Percentiles rank a stretch among this genome's conserved stretches.
Conservation (phyloP, 2,113 vertebrate species). For the Pseudorhombus dupliciocellatus region DNA sequence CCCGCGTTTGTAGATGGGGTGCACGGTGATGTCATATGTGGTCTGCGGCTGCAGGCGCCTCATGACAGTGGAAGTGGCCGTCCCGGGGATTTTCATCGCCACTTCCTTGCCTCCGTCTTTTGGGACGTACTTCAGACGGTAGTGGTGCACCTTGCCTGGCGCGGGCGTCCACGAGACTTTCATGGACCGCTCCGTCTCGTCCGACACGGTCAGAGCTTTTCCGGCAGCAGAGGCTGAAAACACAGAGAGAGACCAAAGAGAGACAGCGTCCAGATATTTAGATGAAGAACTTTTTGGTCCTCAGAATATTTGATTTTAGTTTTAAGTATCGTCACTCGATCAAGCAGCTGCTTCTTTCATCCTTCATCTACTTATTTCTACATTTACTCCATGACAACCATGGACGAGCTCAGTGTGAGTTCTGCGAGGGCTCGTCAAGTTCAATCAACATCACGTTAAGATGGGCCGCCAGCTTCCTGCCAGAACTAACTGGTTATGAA, state of each 20-base stretch:
- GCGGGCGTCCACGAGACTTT: conserved; percentile 87
- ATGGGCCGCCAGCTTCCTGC: conserved; percentile 9
- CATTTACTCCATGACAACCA: background rate
- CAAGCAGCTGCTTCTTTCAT: too few relatives aligned
- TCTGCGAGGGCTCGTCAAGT: too few relatives aligned
- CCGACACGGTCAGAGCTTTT: conserved; percentile 83
- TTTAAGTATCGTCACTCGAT: too few relatives aligned
- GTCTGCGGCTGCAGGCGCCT: conserved; percentile 88
- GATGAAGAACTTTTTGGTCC: too few relatives aligned
- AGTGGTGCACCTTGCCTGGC: conserved; percentile 87
- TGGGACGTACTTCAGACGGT: conserved; percentile 88
- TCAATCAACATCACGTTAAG: too few relatives aligned
- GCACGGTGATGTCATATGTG: conserved; percentile 87
- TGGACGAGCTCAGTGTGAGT: too few relatives aligned
- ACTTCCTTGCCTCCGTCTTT: conserved; percentile 82
- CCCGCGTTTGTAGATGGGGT: conserved; percentile 90
- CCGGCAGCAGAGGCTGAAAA: conserved; percentile 82
- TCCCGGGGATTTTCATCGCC: conserved; percentile 81
- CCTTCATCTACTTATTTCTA: too few relatives aligned
- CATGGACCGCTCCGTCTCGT: conserved; percentile 91
- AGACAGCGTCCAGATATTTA: background rate
- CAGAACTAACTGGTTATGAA: conserved; percentile 39
- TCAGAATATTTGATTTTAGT: too few relatives aligned
- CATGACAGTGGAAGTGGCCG: conserved; percentile 82
- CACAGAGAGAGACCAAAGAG: background rate